Percentiles rank a stretch among this genome's conserved stretches.
phyloP scores from a whole-genome alignment of 37 sponge, comb jelly and placozoan species.

The Mnemiopsis leidyi region DNA sequence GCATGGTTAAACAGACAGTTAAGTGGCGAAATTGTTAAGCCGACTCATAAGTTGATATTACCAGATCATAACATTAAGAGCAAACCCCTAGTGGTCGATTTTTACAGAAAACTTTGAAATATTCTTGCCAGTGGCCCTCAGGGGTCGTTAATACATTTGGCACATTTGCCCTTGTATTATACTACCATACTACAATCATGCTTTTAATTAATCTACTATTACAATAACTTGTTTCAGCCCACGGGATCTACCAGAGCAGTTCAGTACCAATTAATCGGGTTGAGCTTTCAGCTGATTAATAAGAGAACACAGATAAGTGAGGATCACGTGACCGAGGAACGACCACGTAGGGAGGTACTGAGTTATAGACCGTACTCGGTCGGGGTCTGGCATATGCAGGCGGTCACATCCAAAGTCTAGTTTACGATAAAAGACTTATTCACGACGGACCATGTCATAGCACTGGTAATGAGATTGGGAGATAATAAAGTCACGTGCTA shows the following conservation, averaged over 20 bases:
- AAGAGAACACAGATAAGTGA: background rate
- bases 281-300: background rate
- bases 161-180: background rate
- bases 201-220: background rate
- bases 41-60: too few species aligned
- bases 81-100: too few species aligned
- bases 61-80: too few species aligned
- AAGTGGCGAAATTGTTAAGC: too few species aligned
- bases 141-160: too few species aligned
- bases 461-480: background rate
- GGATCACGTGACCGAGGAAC: background rate
- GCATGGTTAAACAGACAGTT: too few species aligned
- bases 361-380: background rate
- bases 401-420: too few species aligned
- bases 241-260: background rate
- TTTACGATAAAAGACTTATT: conserved; percentile 30
- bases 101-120: too few species aligned
- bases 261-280: background rate
- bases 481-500: background rate
- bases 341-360: background rate
- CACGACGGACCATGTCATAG: background rate
- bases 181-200: too few species aligned
- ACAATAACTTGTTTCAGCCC: background rate
- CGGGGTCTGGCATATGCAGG: background rate
- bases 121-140: background rate